phyloP scores from a whole-genome alignment of 1,140 invertebrate genomes.

The Drosophila sechellia region DNA sequence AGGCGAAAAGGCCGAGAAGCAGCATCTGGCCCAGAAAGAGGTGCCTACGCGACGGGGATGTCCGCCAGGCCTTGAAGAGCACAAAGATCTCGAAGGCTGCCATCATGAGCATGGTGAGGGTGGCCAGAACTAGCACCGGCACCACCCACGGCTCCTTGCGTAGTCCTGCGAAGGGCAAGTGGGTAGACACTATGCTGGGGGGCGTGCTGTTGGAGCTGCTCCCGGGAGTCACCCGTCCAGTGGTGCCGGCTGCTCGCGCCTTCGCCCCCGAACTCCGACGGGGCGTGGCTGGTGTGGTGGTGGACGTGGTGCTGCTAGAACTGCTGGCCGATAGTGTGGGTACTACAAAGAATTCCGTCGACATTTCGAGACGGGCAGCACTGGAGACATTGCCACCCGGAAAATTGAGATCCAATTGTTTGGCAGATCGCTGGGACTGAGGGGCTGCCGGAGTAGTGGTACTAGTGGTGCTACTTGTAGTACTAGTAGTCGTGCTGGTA shows the following conservation, averaged over 20 bases:
- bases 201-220: constrained; percentile 50
- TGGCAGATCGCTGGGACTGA: constrained; percentile 42
- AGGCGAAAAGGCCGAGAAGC: constrained; percentile 93
- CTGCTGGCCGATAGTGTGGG: constrained; percentile 81
- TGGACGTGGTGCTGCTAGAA: constrained; percentile 27
- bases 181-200: constrained; percentile 77
- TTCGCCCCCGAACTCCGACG: constrained; percentile 61
- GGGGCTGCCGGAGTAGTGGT: constrained; percentile 21
- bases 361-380: constrained; percentile 88
- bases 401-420: constrained; percentile 73
- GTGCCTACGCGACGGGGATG: constrained; percentile 93
- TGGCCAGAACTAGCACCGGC: constrained; percentile 91
- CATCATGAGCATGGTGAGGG: constrained; percentile 92
- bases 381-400: constrained; percentile 82
- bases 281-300: constrained; percentile 42
- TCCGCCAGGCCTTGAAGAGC: constrained; percentile 93
- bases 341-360: constrained; percentile 91
- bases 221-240: constrained; percentile 2
- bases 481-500: constrained; percentile 16
- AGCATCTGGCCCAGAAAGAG: constrained; percentile 96
- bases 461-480: constrained; percentile 31
- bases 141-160: constrained; percentile 93
- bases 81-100: constrained; percentile 94
- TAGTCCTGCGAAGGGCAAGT: constrained; percentile 84
- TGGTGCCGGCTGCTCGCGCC: constrained; percentile 66